Conservation (phyloP, 2,113 vertebrate species). For the Oncorhynchus nerka region DNA sequence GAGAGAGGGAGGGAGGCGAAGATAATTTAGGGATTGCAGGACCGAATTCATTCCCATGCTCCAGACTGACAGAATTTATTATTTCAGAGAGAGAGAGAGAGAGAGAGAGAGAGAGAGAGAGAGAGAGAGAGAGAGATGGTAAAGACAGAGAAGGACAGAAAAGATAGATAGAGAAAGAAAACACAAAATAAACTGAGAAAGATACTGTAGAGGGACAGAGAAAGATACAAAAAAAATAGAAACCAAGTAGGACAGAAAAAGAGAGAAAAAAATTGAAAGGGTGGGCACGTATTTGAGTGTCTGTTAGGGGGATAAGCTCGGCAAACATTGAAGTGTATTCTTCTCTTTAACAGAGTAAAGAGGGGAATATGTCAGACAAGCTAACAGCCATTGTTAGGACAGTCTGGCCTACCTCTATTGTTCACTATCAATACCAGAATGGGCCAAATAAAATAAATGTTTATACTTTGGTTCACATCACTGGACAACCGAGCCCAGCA, state of each 20-base stretch:
- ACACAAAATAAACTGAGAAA: too few species aligned
- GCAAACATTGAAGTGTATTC: constrained; percentile 34
- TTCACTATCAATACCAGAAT: constrained; percentile 20
- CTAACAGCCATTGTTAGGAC: constrained; percentile 28
- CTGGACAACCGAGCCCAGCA: constrained; percentile 65
- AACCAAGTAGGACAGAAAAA: neutral
- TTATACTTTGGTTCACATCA: constrained; percentile 42
- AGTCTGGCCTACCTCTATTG: constrained; percentile 25
- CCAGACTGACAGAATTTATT: constrained; percentile 48
- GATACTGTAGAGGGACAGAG: neutral
- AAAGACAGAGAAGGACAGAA: neutral
- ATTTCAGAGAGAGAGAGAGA: constrained; percentile 18
- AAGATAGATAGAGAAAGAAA: neutral
- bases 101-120: neutral
- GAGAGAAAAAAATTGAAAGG: constrained; percentile 1
- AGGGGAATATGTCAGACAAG: neutral
- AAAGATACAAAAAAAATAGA: neutral
- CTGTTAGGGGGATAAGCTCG: constrained; percentile 16
- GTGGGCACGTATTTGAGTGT: constrained; percentile 2
- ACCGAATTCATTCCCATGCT: constrained; percentile 57
- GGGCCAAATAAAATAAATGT: constrained; percentile 38
- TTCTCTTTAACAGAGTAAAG: constrained; percentile 19
- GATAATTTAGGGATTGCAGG: constrained; percentile 57
- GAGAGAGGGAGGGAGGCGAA: neutral
- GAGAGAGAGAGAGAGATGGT: neutral